A percentile compares a stretch with the other conserved stretches of the same genome.
Conservation (phyloP, 2,797 vertebrate species). For the Parotocinclus haroldoi region DNA sequence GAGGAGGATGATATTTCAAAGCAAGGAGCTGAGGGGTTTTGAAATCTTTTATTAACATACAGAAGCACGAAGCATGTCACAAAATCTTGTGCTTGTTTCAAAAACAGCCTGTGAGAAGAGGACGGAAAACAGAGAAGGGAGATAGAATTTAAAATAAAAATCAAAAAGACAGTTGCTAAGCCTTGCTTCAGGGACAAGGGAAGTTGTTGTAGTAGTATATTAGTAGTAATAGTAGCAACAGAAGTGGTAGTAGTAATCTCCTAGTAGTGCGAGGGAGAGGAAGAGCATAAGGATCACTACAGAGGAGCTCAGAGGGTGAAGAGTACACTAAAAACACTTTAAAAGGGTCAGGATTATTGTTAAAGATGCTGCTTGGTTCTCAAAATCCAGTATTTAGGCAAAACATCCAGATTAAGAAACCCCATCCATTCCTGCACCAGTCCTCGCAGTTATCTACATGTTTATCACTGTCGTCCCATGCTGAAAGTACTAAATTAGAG, state of each 20-base stretch:
- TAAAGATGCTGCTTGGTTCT: conserved; percentile 57
- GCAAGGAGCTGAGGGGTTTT: conserved; percentile 54
- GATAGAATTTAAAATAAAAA: conserved; percentile 9
- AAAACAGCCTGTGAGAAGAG: conserved; percentile 71
- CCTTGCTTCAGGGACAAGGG: conserved; percentile 59
- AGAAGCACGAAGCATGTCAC: conserved; percentile 83
- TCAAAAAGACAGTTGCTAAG: conserved; percentile 58
- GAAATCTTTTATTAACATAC: conserved; percentile 88
- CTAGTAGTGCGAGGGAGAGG: conserved; percentile 50
- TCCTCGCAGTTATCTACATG: no score
- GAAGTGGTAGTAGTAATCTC: conserved; percentile 44
- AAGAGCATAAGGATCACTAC: conserved; percentile 53
- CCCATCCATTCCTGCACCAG: conserved; percentile 6
- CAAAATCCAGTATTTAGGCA: no score
- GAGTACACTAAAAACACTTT: conserved; percentile 49
- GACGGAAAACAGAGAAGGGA: conserved; percentile 46
- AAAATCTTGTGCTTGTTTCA: conserved; percentile 84
- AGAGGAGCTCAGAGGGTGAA: conserved; percentile 46
- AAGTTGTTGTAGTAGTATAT: conserved; percentile 47
- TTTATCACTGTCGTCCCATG: conserved; percentile 23
- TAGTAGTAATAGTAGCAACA: conserved; percentile 44
- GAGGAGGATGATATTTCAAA: background rate
- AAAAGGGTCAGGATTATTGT: conserved; percentile 54
- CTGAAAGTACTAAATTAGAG: conserved; percentile 34
- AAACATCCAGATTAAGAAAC: background rate